Evolutionary conservation across 2,888 invertebrate genomes (phyloP).

Genomic region (Octonoba sinensis): DNA sequence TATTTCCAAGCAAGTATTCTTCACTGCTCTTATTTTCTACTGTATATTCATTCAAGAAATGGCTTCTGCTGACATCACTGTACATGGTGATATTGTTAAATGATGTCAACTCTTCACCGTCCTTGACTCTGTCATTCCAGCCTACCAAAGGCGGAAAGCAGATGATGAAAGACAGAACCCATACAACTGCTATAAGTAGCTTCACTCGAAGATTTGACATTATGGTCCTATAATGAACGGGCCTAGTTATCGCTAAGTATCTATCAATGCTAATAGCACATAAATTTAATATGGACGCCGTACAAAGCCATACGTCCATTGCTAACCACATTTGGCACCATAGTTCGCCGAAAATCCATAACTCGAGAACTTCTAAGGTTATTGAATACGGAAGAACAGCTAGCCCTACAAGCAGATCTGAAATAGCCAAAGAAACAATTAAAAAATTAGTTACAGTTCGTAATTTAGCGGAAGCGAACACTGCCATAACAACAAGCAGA

Average conservation of each 20-base stretch:
- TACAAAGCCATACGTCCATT: constrained; percentile 98
- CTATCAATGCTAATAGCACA: constrained; percentile 88
- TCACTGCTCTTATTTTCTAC: constrained; percentile 9
- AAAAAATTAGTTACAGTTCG: constrained; percentile 96
- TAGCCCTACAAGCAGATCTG: constrained; percentile 94
- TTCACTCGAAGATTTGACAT: constrained; percentile 86
- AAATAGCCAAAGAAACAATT: constrained; percentile 95
- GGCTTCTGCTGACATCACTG: constrained; percentile 15
- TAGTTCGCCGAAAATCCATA: constrained; percentile 96
- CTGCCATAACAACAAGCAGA: constrained; percentile 91
- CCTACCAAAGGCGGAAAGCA: constrained; percentile 93
- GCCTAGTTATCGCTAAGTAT: constrained; percentile 96
- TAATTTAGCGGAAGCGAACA: constrained; percentile 89
- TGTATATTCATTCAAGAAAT: constrained; percentile 25
- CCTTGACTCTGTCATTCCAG: constrained; percentile 80
- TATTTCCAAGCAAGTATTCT: constrained; percentile 9
- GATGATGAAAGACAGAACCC: constrained; percentile 91
- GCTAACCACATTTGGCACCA: constrained; percentile 98
- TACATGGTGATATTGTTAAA: constrained; percentile 13
- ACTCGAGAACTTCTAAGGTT: constrained; percentile 86
- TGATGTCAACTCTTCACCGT: constrained; percentile 40
- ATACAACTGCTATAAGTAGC: constrained; percentile 88
- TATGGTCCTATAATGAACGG: constrained; percentile 92
- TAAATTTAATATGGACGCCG: constrained; percentile 92
- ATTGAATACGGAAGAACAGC: constrained; percentile 96